Evolutionary conservation across 1,140 invertebrate species (phyloP).

Genomic region (Pseudomyrmex concolor): DNA sequence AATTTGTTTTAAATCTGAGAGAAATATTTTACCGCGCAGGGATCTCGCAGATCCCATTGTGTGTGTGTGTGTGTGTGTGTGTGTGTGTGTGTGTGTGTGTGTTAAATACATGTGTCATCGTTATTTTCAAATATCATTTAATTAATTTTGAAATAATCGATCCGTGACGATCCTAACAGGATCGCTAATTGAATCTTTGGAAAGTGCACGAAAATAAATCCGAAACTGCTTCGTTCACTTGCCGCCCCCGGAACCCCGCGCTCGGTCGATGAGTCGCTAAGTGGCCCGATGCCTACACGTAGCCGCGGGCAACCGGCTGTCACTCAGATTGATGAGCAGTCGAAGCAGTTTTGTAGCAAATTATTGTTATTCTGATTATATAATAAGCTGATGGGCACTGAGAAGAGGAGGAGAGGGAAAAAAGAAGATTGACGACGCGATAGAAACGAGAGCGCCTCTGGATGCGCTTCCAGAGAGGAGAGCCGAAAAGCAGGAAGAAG

Average conservation of each 20-base stretch:
- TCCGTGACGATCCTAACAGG: not conserved
- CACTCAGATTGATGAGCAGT: slow-evolving; percentile 81
- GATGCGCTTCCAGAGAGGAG: not conserved
- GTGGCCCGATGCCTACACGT: slow-evolving; percentile 58
- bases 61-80: too few relatives aligned
- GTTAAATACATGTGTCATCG: too few relatives aligned
- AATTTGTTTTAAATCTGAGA: too few relatives aligned
- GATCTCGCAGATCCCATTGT: too few relatives aligned
- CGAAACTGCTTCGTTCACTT: slow-evolving; percentile 20
- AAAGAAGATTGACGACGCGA: slow-evolving; percentile 19
- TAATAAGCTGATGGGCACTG: slow-evolving; percentile 76
- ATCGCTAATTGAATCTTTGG: not conserved
- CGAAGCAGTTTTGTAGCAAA: slow-evolving; percentile 77
- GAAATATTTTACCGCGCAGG: too few relatives aligned
- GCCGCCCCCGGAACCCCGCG: slow-evolving; percentile 24
- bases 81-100: too few relatives aligned
- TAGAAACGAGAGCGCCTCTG: slow-evolving; percentile 44
- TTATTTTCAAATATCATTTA: too few relatives aligned
- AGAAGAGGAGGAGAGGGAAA: slow-evolving; percentile 21
- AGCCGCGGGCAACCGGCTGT: slow-evolving; percentile 75
- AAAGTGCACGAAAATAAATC: slow-evolving; percentile 54
- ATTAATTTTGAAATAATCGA: slow-evolving; percentile 14
- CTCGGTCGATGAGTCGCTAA: slow-evolving; percentile 49
- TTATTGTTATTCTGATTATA: slow-evolving; percentile 83
- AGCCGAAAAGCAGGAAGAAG: not conserved